These are phyloP conservation scores for Pristionchus entomophagus DNA, from an alignment of 2,888 invertebrate genomes.

Conservation along the genomic window DNA sequence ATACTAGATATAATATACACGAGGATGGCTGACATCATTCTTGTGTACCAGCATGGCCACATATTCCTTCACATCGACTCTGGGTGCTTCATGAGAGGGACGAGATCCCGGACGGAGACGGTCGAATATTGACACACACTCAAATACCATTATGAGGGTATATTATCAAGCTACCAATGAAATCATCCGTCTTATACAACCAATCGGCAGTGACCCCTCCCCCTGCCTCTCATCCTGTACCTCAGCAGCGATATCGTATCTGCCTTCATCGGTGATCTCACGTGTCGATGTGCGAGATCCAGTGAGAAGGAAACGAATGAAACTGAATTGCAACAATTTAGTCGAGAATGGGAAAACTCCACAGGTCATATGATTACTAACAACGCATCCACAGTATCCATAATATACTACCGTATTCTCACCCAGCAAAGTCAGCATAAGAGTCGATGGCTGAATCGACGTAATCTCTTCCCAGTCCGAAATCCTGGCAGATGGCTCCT, in stretches of 20 bases:
- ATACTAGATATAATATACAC: no score
- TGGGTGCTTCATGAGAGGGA: background rate
- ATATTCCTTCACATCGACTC: background rate
- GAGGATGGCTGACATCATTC: background rate
- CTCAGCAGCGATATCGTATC: background rate
- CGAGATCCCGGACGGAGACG: background rate
- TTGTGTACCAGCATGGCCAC: background rate
- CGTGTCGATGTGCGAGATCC: background rate
- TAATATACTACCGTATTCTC: no score
- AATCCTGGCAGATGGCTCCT: background rate
- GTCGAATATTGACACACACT: constrained; percentile 27
- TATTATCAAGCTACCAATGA: no score
- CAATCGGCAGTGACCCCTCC: background rate
- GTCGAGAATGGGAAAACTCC: background rate
- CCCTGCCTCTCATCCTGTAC: background rate
- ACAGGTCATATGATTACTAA: no score
- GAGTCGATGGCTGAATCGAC: background rate
- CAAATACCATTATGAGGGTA: background rate
- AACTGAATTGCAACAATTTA: background rate
- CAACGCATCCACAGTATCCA: no score
- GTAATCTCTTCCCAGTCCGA: background rate
- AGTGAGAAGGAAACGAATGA: constrained; percentile 4
- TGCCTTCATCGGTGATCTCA: background rate
- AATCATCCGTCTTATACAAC: background rate
- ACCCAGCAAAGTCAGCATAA: background rate